phyloP scores from a whole-genome alignment of 2,797 vertebrate species.

The Pseudocheirus occidentalis region DNA sequence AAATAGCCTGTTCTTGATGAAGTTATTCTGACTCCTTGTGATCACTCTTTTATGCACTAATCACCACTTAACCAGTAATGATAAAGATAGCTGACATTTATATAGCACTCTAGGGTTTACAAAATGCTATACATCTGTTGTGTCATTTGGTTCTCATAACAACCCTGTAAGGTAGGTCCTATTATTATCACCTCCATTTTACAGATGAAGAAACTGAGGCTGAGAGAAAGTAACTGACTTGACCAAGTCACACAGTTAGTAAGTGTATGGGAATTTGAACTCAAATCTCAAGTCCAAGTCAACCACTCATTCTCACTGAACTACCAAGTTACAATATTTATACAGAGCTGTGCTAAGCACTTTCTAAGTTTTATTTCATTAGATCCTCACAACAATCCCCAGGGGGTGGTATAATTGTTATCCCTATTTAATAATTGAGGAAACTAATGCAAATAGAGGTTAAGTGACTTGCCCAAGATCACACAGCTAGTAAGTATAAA shows the following conservation, averaged over 20 bases:
- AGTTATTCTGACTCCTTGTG: neutral
- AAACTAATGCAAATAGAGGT: neutral
- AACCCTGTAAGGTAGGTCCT: neutral
- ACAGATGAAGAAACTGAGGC: neutral
- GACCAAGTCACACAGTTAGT: no score
- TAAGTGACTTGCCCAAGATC: neutral
- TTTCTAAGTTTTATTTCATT: neutral
- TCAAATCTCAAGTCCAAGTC: no score
- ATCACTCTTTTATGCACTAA: neutral
- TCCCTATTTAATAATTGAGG: neutral
- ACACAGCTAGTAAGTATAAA: no score
- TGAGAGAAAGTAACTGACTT: no score
- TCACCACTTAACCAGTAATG: neutral
- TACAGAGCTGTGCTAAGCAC: no score
- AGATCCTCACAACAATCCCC: neutral
- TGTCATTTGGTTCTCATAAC: neutral
- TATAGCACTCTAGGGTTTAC: neutral
- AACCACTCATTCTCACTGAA: no score
- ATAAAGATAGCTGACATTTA: neutral
- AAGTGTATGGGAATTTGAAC: no score
- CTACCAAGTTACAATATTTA: no score
- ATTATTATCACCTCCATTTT: neutral
- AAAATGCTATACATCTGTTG: neutral
- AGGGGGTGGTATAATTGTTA: neutral
- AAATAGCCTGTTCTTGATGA: neutral